Conservation (phyloP, 2,888 invertebrate genomes). For the Isoperla grammatica region DNA sequence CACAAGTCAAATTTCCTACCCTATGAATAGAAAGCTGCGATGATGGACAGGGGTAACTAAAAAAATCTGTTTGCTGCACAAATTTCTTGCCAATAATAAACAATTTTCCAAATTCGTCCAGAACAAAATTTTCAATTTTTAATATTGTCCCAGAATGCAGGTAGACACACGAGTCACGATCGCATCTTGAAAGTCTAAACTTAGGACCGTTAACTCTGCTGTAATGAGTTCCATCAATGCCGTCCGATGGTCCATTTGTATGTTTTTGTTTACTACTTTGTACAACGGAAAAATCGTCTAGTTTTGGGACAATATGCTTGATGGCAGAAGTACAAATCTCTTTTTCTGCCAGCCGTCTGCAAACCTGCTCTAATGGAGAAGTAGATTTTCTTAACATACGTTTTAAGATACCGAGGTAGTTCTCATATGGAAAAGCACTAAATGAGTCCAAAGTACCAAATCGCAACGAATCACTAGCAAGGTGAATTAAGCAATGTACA, state of each 20-base stretch:
- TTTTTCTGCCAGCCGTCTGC: not conserved
- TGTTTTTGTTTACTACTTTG: too few species aligned
- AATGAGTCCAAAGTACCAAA: slow-evolving; percentile 31
- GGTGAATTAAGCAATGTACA: not conserved
- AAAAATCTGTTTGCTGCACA: not conserved
- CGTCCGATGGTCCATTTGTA: too few species aligned
- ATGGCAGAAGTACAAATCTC: not conserved
- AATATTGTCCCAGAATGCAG: not conserved
- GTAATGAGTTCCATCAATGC: too few species aligned
- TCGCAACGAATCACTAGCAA: slow-evolving; percentile 25
- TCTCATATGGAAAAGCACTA: slow-evolving; percentile 34
- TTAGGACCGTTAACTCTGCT: too few species aligned
- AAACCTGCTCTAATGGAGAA: slow-evolving; percentile 22
- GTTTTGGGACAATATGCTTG: not conserved
- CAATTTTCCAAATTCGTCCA: not conserved
- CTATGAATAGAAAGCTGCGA: not conserved
- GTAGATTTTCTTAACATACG: slow-evolving; percentile 18
- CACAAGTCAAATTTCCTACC: not conserved
- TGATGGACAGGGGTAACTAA: not conserved
- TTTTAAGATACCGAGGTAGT: slow-evolving; percentile 27
- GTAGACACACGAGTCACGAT: not conserved
- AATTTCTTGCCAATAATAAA: not conserved
- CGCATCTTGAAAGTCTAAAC: too few species aligned
- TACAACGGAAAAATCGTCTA: not conserved
- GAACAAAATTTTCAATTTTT: not conserved